phyloP scores from a whole-genome alignment of 2,888 invertebrate species.

The Temnothorax unifasciatus region DNA sequence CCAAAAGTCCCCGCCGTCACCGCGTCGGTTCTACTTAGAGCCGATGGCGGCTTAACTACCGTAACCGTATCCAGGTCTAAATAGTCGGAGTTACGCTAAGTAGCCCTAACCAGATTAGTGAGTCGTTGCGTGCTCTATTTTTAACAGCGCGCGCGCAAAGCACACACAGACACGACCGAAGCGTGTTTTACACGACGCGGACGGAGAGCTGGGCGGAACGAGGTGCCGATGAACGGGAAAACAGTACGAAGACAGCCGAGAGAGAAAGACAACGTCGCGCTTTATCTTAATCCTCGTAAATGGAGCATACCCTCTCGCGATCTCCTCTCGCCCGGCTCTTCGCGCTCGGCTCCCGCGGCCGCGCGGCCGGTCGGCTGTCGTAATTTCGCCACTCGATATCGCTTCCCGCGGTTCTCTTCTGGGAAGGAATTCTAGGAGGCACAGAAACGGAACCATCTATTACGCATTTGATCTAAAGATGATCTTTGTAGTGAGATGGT shows the following conservation, averaged over 20 bases:
- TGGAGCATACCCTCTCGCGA: conserved; percentile 59
- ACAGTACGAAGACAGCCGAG: conserved; percentile 38
- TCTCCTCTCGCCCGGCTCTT: background rate
- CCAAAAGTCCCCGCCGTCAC: conserved; percentile 43
- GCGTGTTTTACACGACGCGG: conserved; percentile 43
- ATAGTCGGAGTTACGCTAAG: conserved; percentile 86
- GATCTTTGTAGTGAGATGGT: conserved; percentile 20
- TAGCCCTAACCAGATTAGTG: conserved; percentile 86
- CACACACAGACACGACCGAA: conserved; percentile 58
- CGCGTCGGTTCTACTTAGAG: conserved; percentile 69
- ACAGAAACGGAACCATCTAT: conserved; percentile 19
- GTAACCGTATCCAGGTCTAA: conserved; percentile 84
- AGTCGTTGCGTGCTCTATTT: conserved; percentile 86
- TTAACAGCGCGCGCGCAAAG: conserved; percentile 80
- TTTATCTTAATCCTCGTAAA: conserved; percentile 77
- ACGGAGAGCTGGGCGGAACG: conserved; percentile 42
- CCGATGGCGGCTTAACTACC: conserved; percentile 75
- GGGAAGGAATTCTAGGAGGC: conserved; percentile 30
- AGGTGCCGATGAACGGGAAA: conserved; percentile 56
- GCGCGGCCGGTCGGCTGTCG: background rate
- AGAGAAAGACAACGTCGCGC: conserved; percentile 59
- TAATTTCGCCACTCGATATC: conserved; percentile 48
- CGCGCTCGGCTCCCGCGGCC: background rate
- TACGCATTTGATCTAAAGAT: conserved; percentile 35
- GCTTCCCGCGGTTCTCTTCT: conserved; percentile 1